A percentile compares a stretch with the other conserved stretches of the same genome.
Conservation (phyloP, 1,140 invertebrate genomes). For the Amphibalanus amphitrite region DNA sequence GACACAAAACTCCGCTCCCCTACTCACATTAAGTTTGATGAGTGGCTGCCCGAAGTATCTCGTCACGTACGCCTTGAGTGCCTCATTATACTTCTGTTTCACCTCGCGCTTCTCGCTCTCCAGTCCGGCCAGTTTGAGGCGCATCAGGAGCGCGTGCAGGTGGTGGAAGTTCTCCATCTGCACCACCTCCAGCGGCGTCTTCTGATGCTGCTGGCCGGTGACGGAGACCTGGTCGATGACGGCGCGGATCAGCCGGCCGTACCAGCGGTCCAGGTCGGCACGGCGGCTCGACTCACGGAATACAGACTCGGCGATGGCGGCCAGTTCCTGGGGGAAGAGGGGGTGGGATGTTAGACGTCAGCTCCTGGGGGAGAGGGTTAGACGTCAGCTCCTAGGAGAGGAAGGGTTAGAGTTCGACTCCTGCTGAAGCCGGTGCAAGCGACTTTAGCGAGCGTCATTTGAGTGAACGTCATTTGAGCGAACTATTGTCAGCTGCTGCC, state of each 20-base stretch:
- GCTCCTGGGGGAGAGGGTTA: too few species aligned
- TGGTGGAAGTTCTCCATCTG: slow-evolving; percentile 98
- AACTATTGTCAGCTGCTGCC: too few species aligned
- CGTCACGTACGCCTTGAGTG: slow-evolving; percentile 76
- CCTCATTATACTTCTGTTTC: slow-evolving; percentile 77
- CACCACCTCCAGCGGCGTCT: slow-evolving; percentile 84
- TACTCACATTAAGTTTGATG: slow-evolving; percentile 78
- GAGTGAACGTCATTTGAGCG: too few species aligned
- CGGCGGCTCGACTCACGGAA: slow-evolving; percentile 72
- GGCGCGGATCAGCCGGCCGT: slow-evolving; percentile 60
- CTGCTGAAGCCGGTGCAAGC: too few species aligned
- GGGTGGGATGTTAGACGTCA: too few species aligned
- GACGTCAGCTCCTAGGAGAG: too few species aligned
- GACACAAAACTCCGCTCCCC: slow-evolving; percentile 8
- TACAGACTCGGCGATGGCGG: slow-evolving; percentile 64
- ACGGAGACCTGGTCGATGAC: slow-evolving; percentile 62
- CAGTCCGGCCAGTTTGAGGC: slow-evolving; percentile 77
- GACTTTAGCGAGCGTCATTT: too few species aligned
- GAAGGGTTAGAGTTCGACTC: too few species aligned
- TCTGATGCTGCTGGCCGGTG: slow-evolving; percentile 49
- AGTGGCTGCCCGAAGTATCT: slow-evolving; percentile 86
- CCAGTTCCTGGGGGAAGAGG: slow-evolving; percentile 47
- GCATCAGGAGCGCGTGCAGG: slow-evolving; percentile 66
- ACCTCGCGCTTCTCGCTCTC: slow-evolving; percentile 78
- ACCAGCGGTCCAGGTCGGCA: slow-evolving; percentile 93